phyloP scores from a whole-genome alignment of 2,797 vertebrate genomes.

The Sarcophilus harrisii region DNA sequence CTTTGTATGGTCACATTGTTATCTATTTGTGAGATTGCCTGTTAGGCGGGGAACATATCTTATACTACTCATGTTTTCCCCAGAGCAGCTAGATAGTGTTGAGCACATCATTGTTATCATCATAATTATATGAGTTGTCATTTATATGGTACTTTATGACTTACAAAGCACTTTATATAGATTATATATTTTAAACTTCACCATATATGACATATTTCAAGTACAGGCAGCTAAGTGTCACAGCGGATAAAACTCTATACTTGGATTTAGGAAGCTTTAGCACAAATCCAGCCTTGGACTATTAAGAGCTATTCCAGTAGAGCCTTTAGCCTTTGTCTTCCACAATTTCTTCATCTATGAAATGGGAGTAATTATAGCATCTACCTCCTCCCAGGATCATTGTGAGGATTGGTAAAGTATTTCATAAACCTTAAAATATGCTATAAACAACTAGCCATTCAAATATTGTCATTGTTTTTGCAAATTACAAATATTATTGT shows the following conservation, averaged over 20 bases:
- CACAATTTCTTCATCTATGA: background rate
- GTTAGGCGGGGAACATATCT: background rate
- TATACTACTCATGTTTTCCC: background rate
- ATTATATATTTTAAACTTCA: slow-evolving; percentile 1
- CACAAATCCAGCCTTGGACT: background rate
- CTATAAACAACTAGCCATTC: background rate
- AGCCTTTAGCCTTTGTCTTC: background rate
- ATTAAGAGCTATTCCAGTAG: background rate
- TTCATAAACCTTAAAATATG: background rate
- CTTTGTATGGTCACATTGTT: background rate
- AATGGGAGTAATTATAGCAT: background rate
- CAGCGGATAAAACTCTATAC: background rate
- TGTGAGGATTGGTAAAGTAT: background rate
- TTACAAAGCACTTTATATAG: background rate
- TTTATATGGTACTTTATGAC: background rate
- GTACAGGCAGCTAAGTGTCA: background rate
- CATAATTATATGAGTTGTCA: background rate
- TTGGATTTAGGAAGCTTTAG: background rate
- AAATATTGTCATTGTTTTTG: background rate
- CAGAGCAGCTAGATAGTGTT: background rate
- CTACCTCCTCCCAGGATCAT: background rate
- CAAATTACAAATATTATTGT: background rate
- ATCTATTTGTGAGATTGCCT: background rate
- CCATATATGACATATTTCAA: background rate
- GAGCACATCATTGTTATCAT: background rate